Evolutionary conservation across 2,797 vertebrate genomes (phyloP).

Genomic region (Sebastes vulpes): DNA sequence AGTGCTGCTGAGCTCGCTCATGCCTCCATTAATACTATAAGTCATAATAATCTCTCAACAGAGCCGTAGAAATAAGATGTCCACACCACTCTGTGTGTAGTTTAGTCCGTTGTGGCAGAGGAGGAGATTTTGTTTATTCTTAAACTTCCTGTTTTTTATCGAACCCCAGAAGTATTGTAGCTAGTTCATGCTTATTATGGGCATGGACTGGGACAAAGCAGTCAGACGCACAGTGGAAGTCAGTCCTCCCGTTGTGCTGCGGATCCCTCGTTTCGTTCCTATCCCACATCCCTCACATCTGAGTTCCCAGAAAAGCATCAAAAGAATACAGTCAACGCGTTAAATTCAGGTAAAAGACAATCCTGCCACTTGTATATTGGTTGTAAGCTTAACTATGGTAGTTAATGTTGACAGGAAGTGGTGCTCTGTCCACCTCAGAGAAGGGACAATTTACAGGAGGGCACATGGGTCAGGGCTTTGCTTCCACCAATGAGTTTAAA

Average conservation of each 20-base stretch:
- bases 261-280: background rate
- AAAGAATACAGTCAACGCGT: background rate
- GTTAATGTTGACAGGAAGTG: background rate
- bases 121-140: constrained; percentile 3
- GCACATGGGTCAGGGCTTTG: background rate
- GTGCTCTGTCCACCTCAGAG: background rate
- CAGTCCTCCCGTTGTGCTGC: background rate
- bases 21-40: constrained; percentile 17
- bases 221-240: constrained; percentile 1
- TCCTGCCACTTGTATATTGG: constrained; percentile 19
- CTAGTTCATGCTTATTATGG: constrained; percentile 14
- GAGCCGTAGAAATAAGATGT: constrained; percentile 43
- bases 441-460: background rate
- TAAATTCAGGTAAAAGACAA: constrained; percentile 32
- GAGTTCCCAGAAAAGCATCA: constrained; percentile 19
- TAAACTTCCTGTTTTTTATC: constrained; percentile 27
- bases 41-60: constrained; percentile 29
- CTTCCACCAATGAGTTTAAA: background rate
- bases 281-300: background rate
- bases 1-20: constrained; percentile 9
- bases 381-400: background rate
- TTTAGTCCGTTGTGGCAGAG: background rate
- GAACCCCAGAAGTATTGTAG: constrained; percentile 25
- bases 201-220: constrained; percentile 9
- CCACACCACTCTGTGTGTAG: constrained; percentile 27